Base-by-base conservation (phyloP, 2,113 vertebrate genomes). In the Grallaria varia region DNA sequence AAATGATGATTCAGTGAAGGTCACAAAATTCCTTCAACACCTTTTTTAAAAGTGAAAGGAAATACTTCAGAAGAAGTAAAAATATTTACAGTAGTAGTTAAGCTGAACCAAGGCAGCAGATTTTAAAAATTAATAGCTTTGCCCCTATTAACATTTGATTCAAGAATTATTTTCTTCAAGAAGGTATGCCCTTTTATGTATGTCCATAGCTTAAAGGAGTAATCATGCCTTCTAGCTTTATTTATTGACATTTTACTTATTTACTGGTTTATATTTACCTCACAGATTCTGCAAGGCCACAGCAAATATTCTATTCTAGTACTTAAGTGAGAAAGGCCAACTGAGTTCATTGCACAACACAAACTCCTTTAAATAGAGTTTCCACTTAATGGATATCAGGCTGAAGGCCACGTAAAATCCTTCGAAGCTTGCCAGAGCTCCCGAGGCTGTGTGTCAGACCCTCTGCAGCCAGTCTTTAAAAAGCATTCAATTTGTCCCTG, bases 271-370 rank as follows among this genome's bases (percentile, higher is more conserved):
- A 66, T 33, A 69, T 35, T 69, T 53, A 58, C 8, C 42, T 58
- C 33, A 68, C 31, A 66, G 30, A 59, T n/a, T 62, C 50, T 81
- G 42, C 31, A 93, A 85, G 92, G 45, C 30, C 37, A 84, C 33
- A 92, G 50, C n/a, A 86, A 86, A 83, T 37, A 84, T 16, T 63
- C 21, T 42, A 24, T 27, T 49, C 64, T 44, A 14, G 19, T 55
- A 78, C 24, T 67, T 87, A 59, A 88, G 76, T 60, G 76, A 92
- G 73, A 95, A 95, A 90, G 45, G 47, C 40, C 64, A 95, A 27
- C 3, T 90, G 72, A 93, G 79, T 90, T 75, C 66, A 90, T 20
- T 81, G 73, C 59, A 81, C 69, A 87, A 84, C 40, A 53, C 35
- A 75, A 86, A 64, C 35, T 85, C 53, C 66, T 56, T 78, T 52